phyloP scores from a whole-genome alignment of 2,113 vertebrate genomes.

The Xenotilapia longispinis region DNA sequence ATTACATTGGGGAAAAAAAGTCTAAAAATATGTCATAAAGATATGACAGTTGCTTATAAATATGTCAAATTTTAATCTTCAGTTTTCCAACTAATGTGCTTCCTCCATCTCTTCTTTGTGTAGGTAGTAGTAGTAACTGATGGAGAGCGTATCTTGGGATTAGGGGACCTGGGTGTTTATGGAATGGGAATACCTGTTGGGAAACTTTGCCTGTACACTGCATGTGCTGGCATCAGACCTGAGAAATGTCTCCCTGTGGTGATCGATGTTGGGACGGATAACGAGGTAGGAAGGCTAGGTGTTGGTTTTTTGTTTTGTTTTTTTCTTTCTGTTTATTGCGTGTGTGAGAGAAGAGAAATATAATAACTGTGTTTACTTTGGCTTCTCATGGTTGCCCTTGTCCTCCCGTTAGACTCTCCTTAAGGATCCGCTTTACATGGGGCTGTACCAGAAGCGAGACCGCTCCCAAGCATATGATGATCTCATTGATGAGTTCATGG shows the following conservation, averaged over 20 bases:
- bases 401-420: constrained; percentile 75
- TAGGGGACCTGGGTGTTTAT: constrained; percentile 93
- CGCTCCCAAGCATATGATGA: constrained; percentile 88
- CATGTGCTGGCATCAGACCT: constrained; percentile 90
- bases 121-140: constrained; percentile 97
- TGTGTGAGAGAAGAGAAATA: background rate
- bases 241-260: constrained; percentile 89
- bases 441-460: constrained; percentile 91
- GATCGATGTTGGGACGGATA: constrained; percentile 94
- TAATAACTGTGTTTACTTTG: background rate
- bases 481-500: constrained; percentile 97
- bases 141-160: constrained; percentile 91
- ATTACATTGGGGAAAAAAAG: background rate
- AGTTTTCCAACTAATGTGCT: background rate
- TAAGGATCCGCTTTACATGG: constrained; percentile 93
- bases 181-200: constrained; percentile 98
- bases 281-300: constrained; percentile 70
- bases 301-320: background rate
- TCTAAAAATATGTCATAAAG: background rate
- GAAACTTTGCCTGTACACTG: constrained; percentile 93
- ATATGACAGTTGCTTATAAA: background rate
- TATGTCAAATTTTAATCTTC: background rate
- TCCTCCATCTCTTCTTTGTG: background rate
- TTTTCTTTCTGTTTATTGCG: background rate
- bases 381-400: background rate